Evolutionary conservation across 2,888 invertebrate species (phyloP).

Genomic region (Dynastes grantii): DNA sequence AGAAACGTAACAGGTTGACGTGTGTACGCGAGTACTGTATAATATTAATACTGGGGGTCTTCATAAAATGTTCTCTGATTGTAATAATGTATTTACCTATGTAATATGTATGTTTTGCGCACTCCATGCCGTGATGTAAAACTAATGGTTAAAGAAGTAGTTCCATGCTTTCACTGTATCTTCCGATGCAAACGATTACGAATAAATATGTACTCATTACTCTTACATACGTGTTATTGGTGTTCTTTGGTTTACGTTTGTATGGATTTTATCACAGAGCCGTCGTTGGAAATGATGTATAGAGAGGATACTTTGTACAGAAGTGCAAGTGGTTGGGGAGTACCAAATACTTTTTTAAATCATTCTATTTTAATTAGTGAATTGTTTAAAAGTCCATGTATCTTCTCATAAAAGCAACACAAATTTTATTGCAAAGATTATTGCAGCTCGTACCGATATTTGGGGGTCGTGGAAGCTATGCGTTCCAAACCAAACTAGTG

Average conservation of each 20-base stretch:
- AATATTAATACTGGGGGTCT: constrained; percentile 47
- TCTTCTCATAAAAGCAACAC: too few relatives aligned
- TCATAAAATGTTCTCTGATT: constrained; percentile 4
- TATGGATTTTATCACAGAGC: too few relatives aligned
- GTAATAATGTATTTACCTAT: neutral
- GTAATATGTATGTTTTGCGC: constrained; percentile 39
- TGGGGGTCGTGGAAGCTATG: too few relatives aligned
- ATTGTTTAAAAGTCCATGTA: too few relatives aligned
- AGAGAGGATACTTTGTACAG: too few relatives aligned
- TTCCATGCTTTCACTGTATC: constrained; percentile 30
- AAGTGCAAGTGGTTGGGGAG: too few relatives aligned
- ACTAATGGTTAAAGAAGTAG: constrained; percentile 15
- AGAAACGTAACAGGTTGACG: neutral
- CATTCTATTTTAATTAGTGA: too few relatives aligned
- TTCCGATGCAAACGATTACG: constrained; percentile 1
- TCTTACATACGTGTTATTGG: constrained; percentile 1
- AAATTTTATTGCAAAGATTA: too few relatives aligned
- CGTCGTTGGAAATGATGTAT: too few relatives aligned
- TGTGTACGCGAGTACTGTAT: constrained; percentile 52
- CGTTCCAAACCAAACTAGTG: too few relatives aligned
- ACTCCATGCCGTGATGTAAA: constrained; percentile 21
- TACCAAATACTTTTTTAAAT: too few relatives aligned
- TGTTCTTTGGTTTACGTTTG: neutral
- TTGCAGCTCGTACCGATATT: too few relatives aligned
- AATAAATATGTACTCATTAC: constrained; percentile 12